Base-by-base conservation (phyloP, 2,888 invertebrate genomes). In the Pristionchus fissidentatus region DNA sequence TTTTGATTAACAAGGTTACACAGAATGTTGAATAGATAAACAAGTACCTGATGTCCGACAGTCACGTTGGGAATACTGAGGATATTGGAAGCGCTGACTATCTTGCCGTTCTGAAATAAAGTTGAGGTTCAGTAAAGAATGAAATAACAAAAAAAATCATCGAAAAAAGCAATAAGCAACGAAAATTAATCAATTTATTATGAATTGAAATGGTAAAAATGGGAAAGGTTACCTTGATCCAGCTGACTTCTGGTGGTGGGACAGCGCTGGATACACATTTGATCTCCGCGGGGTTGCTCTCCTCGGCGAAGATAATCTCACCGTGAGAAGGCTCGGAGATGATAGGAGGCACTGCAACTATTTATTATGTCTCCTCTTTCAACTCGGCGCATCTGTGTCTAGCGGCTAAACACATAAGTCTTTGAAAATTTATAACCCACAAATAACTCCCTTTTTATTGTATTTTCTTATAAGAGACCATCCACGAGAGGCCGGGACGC, bases 171-270 rank as follows among this genome's bases (percentile, higher is more conserved):
- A n/a, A n/a, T n/a, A n/a, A n/a, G n/a, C n/a, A n/a, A 29, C 0
- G 3, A 26, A 57, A 3, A 1, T 26, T 29, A 0, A n/a, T 57
- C 26, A 57, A 2, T 57, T n/a, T 29, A 8, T 29, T 57, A 1
- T 3, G n/a, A 29, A 3, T 13, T 29, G 57, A 57, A n/a, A 57
- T 57, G n/a, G 26, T 15, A 26, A 22, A 5, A 4, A 26, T 10
- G 73, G 2, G 0, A n/a, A 49, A 55, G 22, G 41, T 22, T 10
- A 83, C 83, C 77, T 49, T 66, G 8, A 83, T 55, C 83, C 83
- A 83, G 46, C 60, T 83, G 60, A 83, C 75, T 75, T 83, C 83
- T 0, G 83, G 57, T 3, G 73, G 60, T 0, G 83, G 83, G 0
- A 73, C 73, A 19, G 75, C 83, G 22, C 32, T 57, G 26, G 83